These are phyloP conservation scores for Drosophila subsilvestris DNA, from an alignment of 2,888 invertebrate genomes.

Conservation along the genomic window DNA sequence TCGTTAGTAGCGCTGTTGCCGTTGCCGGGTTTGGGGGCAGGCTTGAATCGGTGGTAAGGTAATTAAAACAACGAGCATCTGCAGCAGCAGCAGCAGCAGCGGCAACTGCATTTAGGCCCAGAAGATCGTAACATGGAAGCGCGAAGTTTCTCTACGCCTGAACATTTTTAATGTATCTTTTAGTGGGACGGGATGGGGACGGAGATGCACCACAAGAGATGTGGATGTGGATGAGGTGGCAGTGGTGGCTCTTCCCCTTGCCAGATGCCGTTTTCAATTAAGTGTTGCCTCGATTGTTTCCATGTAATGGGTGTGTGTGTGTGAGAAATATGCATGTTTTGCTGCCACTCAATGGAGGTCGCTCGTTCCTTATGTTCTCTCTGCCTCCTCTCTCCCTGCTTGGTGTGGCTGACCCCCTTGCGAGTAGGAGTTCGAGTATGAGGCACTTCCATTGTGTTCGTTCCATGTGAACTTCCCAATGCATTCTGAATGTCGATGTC, in stretches of 20 bases:
- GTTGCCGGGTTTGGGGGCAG: constrained; percentile 35
- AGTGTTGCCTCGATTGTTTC: constrained; percentile 44
- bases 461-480: constrained; percentile 54
- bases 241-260: constrained; percentile 21
- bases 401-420: constrained; percentile 35
- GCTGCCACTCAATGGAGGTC: constrained; percentile 68
- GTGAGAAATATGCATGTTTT: constrained; percentile 67
- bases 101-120: constrained; percentile 31
- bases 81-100: constrained; percentile 38
- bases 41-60: constrained; percentile 62
- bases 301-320: constrained; percentile 48
- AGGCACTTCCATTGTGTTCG: constrained; percentile 68
- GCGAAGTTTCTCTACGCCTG: constrained; percentile 73
- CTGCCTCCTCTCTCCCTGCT: not conserved
- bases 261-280: constrained; percentile 72
- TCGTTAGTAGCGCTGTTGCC: constrained; percentile 63
- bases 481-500: constrained; percentile 32
- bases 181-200: constrained; percentile 46
- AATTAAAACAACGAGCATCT: constrained; percentile 69
- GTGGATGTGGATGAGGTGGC: constrained; percentile 1
- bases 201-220: not conserved
- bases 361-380: constrained; percentile 30
- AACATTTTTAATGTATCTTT: constrained; percentile 72
- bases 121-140: constrained; percentile 50
- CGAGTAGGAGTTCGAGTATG: constrained; percentile 32